Evolutionary conservation across 2,888 invertebrate genomes (phyloP).

Genomic region (Sturmia bella): DNA sequence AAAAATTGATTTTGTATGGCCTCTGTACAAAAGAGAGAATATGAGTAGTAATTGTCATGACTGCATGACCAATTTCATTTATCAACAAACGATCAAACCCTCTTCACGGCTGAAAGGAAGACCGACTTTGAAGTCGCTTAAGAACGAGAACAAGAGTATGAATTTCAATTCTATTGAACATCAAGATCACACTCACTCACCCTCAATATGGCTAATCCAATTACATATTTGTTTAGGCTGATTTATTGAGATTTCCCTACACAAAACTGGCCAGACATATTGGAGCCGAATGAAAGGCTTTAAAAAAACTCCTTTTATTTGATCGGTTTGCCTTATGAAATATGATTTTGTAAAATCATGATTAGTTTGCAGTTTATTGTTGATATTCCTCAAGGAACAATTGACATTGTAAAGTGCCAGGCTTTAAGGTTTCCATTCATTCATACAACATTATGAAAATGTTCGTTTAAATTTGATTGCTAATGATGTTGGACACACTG

Average conservation of each 20-base stretch:
- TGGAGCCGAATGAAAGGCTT: conserved; percentile 61
- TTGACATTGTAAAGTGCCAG: conserved; percentile 29
- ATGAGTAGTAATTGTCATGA: conserved; percentile 71
- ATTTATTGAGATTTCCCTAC: conserved; percentile 36
- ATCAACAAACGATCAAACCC: conserved; percentile 36
- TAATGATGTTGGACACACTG: conserved; percentile 56
- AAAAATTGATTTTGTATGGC: conserved; percentile 71
- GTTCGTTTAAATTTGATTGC: conserved; percentile 25
- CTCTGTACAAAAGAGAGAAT: conserved; percentile 55
- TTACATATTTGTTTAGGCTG: conserved; percentile 40
- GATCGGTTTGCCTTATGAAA: background rate
- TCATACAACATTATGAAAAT: conserved; percentile 13
- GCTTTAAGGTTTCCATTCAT: conserved; percentile 52
- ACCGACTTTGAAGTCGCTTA: background rate
- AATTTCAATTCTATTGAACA: background rate
- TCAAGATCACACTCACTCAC: conserved; percentile 38
- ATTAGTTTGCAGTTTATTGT: conserved; percentile 47
- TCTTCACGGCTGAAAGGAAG: conserved; percentile 24
- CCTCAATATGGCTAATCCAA: conserved; percentile 70
- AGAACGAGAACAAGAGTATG: background rate
- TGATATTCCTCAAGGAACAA: background rate
- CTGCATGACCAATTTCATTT: conserved; percentile 65
- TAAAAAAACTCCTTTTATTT: background rate
- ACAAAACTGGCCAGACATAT: conserved; percentile 61
- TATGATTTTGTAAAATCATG: conserved; percentile 57